Evolutionary conservation across 2,888 invertebrate species (phyloP).

Genomic region (Hydrotaea cyrtoneurina): DNA sequence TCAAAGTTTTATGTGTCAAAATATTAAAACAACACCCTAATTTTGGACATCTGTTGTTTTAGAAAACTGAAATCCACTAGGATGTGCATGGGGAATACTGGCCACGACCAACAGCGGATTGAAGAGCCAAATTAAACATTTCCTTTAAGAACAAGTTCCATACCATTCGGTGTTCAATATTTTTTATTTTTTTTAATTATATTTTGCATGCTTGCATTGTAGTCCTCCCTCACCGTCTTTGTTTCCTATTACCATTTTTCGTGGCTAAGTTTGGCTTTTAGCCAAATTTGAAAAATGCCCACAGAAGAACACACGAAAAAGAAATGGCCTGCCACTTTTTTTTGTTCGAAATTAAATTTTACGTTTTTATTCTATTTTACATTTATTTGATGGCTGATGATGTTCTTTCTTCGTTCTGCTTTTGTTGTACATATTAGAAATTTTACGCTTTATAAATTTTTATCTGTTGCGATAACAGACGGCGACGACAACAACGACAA

Average conservation of each 20-base stretch:
- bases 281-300: constrained; percentile 49
- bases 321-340: not conserved
- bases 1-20: too few relatives aligned
- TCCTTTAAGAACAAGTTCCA: too few relatives aligned
- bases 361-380: constrained; percentile 49
- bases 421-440: not conserved
- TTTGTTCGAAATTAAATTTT: constrained; percentile 53
- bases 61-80: too few relatives aligned
- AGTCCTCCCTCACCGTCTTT: not conserved
- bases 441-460: constrained; percentile 56
- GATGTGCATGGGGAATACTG: too few relatives aligned
- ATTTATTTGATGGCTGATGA: not conserved
- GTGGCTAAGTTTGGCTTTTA: constrained; percentile 62
- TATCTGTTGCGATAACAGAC: constrained; percentile 37
- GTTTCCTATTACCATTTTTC: constrained; percentile 55
- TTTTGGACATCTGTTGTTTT: too few relatives aligned
- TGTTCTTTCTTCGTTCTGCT: constrained; percentile 15
- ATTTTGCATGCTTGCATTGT: too few relatives aligned
- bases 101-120: too few relatives aligned
- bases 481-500: not conserved
- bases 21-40: too few relatives aligned
- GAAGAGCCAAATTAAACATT: too few relatives aligned
- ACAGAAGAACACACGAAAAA: constrained; percentile 14
- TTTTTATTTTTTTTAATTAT: too few relatives aligned
- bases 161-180: too few relatives aligned